Base-by-base conservation (phyloP, 2,113 vertebrate species). In the Pedetes capensis region DNA sequence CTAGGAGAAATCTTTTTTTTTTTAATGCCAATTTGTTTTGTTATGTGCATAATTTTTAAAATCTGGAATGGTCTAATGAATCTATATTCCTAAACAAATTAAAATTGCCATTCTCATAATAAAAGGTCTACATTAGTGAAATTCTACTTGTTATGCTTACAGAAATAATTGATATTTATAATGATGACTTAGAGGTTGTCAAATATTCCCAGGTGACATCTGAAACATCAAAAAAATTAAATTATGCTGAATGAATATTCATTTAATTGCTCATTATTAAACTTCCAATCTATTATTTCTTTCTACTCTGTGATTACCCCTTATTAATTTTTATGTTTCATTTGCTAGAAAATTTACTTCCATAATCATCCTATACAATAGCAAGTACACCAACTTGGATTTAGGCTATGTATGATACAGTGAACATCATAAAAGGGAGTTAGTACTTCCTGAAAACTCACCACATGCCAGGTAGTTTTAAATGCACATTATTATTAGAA, bases 201-300 rank as follows among this genome's bases (percentile, higher is more conserved):
- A 87, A 83, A 86, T 59, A 83, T 92, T 89, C 76, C 63, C 25
- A 92, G 89, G 47, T 84, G 47, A 0, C 27, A 84, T 55, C 71
- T 95, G 71, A 90, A 87, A 87, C 80, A 92, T 61, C 53, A 81
- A 68, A 94, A 96, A 93, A 68, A 93, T 93, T 89, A 89, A 82
- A 55, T 66, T 90, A 68, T 74, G 20, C 57, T 92, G 66, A 93
- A 55, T 34, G 76, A 57, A 83, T 37, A 80, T 90, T 83, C n/a
- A 76, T 44, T 57, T 69, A 81, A 95, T 13, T 89, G 49, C 9
- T 47, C 32, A 53, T 93, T 95, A 78, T 63, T 84, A 84, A 92
- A 93, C 8, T 72, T 91, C 84, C 74, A 85, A 85, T 91, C n/a
- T 81, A 10, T 66, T 74, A 55, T 85, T 29, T 93, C 9, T 82